Evolutionary conservation across 2,113 vertebrate genomes (phyloP).

Genomic region (Lates calcarifer): DNA sequence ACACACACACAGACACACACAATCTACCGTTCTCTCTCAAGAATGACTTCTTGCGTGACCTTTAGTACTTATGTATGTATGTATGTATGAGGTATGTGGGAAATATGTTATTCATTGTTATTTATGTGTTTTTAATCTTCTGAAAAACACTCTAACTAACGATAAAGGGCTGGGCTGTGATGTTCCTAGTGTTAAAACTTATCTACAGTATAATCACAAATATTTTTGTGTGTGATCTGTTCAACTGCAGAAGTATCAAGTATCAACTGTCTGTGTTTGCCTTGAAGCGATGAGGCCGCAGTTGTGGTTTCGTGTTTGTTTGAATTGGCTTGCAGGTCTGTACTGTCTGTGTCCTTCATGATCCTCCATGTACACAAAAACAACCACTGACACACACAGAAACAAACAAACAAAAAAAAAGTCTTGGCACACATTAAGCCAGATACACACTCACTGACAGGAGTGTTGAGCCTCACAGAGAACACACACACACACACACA

Average conservation of each 20-base stretch:
- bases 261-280: slow-evolving; percentile 6
- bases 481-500: background rate
- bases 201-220: background rate
- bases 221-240: background rate
- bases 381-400: background rate
- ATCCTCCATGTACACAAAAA: background rate
- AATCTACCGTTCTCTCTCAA: no score
- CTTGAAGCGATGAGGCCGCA: background rate
- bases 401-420: background rate
- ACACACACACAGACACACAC: background rate
- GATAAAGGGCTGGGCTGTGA: background rate
- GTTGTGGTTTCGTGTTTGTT: slow-evolving; percentile 1
- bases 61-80: no score
- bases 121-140: background rate
- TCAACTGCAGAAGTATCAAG: background rate
- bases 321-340: background rate
- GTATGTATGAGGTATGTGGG: no score
- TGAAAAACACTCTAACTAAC: no score
- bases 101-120: no score
- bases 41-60: background rate
- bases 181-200: background rate
- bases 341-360: background rate
- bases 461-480: no score
- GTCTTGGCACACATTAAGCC: background rate
- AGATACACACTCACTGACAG: background rate